phyloP scores from a whole-genome alignment of 2,113 vertebrate genomes.

The Melierax canorus region DNA sequence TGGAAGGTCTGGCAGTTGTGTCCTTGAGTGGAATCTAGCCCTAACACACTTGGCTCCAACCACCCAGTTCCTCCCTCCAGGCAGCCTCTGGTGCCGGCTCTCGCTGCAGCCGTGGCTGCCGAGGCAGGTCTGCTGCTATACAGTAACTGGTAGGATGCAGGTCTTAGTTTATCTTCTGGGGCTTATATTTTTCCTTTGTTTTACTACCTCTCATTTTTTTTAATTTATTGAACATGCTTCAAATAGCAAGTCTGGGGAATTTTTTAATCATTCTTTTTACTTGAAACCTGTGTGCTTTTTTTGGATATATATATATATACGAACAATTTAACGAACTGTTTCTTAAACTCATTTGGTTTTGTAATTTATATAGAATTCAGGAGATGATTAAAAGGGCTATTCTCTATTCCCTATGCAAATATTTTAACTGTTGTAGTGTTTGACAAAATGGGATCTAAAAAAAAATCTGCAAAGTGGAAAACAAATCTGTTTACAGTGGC shows the following conservation, averaged over 20 bases:
- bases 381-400: constrained; percentile 84
- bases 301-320: constrained; percentile 72
- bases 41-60: background rate
- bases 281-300: constrained; percentile 75
- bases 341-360: constrained; percentile 79
- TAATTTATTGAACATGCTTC: constrained; percentile 79
- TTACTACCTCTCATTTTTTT: constrained; percentile 81
- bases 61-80: background rate
- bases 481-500: constrained; percentile 82
- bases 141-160: background rate
- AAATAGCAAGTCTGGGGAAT: constrained; percentile 63
- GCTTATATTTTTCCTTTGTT: constrained; percentile 72
- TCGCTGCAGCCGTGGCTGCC: background rate
- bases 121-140: background rate
- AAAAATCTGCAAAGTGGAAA: constrained; percentile 70
- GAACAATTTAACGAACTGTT: constrained; percentile 71
- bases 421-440: constrained; percentile 82
- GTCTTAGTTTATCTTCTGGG: constrained; percentile 44
- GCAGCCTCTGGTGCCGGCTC: background rate
- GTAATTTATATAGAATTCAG: constrained; percentile 84
- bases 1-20: background rate
- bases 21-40: constrained; percentile 25
- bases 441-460: constrained; percentile 78
- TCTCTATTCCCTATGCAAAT: constrained; percentile 86
- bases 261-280: constrained; percentile 78